Evolutionary conservation across 2,113 vertebrate genomes (phyloP).

Genomic region (Eonycteris spelaea): DNA sequence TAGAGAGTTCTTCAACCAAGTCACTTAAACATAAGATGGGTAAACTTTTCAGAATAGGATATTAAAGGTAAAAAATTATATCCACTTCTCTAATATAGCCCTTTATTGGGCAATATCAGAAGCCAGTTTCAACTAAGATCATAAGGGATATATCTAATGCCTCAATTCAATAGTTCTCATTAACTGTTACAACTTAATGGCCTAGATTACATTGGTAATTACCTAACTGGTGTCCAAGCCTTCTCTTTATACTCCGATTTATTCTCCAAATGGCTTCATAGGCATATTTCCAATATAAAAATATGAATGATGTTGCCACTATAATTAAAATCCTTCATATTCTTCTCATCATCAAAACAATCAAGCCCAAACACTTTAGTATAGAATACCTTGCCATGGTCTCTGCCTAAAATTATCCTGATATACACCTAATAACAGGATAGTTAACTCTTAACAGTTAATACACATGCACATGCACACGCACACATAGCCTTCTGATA

Average conservation of each 20-base stretch:
- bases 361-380: not conserved
- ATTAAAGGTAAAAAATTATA: not conserved
- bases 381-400: not conserved
- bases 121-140: not conserved
- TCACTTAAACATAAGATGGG: not conserved
- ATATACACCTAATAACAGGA: fast-evolving
- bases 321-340: not conserved
- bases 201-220: not conserved
- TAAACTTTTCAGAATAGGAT: not conserved
- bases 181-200: not conserved
- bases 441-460: too few relatives aligned
- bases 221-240: not conserved
- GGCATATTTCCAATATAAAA: not conserved
- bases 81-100: not conserved
- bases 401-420: not conserved
- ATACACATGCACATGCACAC: not conserved
- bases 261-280: not conserved
- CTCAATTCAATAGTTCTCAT: not conserved
- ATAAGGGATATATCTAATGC: not conserved
- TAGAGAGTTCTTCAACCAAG: not conserved
- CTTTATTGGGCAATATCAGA: not conserved
- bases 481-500: not conserved
- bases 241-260: not conserved
- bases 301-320: not conserved
- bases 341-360: not conserved